Conservation (phyloP, 1,140 invertebrate species). For the Bombus waltoni region DNA sequence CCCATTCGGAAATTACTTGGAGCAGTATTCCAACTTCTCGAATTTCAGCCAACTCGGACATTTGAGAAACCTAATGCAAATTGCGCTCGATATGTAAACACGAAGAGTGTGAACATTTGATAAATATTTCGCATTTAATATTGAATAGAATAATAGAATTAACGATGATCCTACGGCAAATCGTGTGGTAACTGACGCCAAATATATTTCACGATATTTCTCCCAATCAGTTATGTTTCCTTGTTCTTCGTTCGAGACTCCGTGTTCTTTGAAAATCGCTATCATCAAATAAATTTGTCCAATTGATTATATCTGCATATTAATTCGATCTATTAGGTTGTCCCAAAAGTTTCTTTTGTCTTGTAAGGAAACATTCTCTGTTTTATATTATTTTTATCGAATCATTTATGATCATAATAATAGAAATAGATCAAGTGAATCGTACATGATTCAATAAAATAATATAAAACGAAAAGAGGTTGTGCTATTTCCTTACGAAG, state of each 20-base stretch:
- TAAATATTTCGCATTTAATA: neutral
- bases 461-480: too few relatives aligned
- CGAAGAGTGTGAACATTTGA: neutral
- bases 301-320: neutral
- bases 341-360: too few relatives aligned
- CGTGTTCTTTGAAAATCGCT: conserved; percentile 74
- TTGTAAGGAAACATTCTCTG: too few relatives aligned
- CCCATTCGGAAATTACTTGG: conserved; percentile 76
- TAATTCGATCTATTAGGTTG: neutral
- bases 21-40: conserved; percentile 74
- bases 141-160: neutral
- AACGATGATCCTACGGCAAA: conserved; percentile 71
- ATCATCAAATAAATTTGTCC: conserved; percentile 20
- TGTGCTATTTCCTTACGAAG: too few relatives aligned
- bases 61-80: conserved; percentile 71
- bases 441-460: too few relatives aligned
- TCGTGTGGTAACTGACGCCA: conserved; percentile 74
- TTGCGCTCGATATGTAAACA: neutral
- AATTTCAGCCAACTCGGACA: conserved; percentile 71
- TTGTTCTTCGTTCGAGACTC: conserved; percentile 62
- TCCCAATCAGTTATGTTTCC: conserved; percentile 82
- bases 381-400: too few relatives aligned
- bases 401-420: too few relatives aligned
- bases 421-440: too few relatives aligned
- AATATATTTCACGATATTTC: conserved; percentile 80